Percentiles rank a stretch among this genome's conserved stretches.
Evolutionary conservation across 2,888 invertebrate species (phyloP).

Genomic region (Falcaria lacertinaria): DNA sequence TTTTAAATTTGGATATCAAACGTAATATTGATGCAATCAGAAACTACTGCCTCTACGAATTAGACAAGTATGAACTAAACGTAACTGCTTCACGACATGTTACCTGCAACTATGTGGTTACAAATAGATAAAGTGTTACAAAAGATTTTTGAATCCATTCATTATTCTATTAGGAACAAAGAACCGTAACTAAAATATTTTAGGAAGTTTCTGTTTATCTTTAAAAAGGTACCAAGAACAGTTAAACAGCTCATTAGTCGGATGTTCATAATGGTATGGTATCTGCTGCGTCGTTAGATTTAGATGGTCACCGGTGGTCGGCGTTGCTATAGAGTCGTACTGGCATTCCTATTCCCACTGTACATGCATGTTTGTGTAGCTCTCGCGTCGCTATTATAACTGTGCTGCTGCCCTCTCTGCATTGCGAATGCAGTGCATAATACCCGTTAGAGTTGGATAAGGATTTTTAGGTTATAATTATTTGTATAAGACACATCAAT

Average conservation of each 20-base stretch:
- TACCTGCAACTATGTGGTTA: conserved; percentile 5
- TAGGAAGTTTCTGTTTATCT: conserved; percentile 33
- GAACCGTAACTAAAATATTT: conserved; percentile 8
- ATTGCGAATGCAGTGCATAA: conserved; percentile 17
- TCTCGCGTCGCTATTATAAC: conserved; percentile 50
- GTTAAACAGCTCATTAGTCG: conserved; percentile 37
- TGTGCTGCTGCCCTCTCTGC: conserved; percentile 28
- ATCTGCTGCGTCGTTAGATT: conserved; percentile 12
- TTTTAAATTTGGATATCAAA: conserved; percentile 24
- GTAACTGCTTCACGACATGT: conserved; percentile 2
- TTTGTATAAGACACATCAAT: too few relatives aligned
- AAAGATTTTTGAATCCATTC: neutral
- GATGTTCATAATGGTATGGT: conserved; percentile 15
- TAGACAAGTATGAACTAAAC: conserved; percentile 6
- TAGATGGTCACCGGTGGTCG: conserved; percentile 17
- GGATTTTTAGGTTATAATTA: neutral
- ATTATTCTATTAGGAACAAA: neutral
- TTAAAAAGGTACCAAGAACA: conserved; percentile 21
- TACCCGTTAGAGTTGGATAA: neutral
- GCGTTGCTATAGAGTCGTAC: conserved; percentile 12
- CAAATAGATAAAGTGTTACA: neutral
- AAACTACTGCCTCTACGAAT: conserved; percentile 16
- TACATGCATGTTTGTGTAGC: conserved; percentile 25
- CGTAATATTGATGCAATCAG: conserved; percentile 13
- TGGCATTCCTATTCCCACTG: conserved; percentile 39